Percentiles rank a stretch among this genome's conserved stretches.
Conservation (phyloP, 2,113 vertebrate genomes). For the Ardeotis arabs region DNA sequence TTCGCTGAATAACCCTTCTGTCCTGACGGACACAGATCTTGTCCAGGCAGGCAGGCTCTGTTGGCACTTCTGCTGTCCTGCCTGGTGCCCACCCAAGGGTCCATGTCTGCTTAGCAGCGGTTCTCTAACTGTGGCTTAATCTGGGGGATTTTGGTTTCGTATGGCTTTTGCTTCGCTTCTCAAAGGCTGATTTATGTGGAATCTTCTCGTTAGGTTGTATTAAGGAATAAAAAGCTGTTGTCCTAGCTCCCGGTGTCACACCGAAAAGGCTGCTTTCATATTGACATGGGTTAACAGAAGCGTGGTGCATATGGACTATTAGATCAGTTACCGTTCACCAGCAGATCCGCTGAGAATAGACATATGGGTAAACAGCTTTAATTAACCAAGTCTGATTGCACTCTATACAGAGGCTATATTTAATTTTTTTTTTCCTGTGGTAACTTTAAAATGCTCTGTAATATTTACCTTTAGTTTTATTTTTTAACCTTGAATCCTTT, state of each 20-base stretch:
- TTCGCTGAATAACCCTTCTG: background rate
- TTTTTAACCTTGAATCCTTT: background rate
- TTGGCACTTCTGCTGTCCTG: background rate
- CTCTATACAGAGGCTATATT: background rate
- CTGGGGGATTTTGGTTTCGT: background rate
- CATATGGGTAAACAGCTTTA: conserved; percentile 1
- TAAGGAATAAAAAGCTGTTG: background rate
- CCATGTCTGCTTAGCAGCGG: background rate
- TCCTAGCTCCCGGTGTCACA: background rate
- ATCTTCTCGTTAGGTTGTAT: background rate
- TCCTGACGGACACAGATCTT: rapidly evolving
- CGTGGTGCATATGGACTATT: background rate
- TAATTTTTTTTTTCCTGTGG: background rate
- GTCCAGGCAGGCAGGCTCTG: rapidly evolving
- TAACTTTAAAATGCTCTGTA: background rate
- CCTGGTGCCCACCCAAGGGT: rapidly evolving
- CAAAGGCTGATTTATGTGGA: rapidly evolving
- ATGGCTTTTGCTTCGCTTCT: rapidly evolving
- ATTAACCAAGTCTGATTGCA: background rate
- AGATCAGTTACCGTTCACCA: background rate
- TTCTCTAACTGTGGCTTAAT: background rate
- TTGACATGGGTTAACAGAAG: background rate
- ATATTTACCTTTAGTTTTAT: background rate
- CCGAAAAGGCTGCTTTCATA: background rate
- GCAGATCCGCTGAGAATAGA: background rate